Percentiles rank a stretch among this genome's conserved stretches.
phyloP scores from a whole-genome alignment of 2,113 vertebrate species.

The Hippocampus comes region DNA sequence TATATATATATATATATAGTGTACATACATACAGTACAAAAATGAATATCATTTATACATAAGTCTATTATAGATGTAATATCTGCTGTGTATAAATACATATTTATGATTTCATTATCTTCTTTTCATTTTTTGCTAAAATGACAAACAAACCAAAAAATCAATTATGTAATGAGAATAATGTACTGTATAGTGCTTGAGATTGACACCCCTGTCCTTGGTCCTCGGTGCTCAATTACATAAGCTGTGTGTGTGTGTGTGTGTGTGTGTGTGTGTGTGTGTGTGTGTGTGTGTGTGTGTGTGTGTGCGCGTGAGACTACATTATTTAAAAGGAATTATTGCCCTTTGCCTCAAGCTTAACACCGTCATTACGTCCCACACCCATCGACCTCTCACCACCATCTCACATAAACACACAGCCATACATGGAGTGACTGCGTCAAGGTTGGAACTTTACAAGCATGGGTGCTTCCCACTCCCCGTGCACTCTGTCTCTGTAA shows the following conservation, averaged over 20 bases:
- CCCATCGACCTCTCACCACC: slow-evolving; percentile 2
- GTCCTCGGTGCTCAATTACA: neutral
- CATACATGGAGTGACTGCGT: neutral
- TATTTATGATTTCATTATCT: neutral
- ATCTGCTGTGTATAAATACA: no score
- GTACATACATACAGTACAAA: no score
- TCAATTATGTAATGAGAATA: neutral
- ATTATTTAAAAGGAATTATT: neutral
- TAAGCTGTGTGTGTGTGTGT: neutral
- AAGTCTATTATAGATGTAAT: no score
- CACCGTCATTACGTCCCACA: slow-evolving; percentile 5
- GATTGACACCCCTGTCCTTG: neutral
- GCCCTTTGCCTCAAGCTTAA: neutral
- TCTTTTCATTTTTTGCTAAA: neutral
- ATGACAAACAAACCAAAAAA: neutral
- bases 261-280: neutral
- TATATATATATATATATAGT: no score
- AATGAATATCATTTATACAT: no score
- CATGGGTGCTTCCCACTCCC: slow-evolving; percentile 1
- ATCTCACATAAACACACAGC: neutral
- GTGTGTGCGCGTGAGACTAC: neutral
- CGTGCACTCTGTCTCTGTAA: neutral
- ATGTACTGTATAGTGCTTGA: neutral
- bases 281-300: neutral
- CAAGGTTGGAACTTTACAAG: slow-evolving; percentile 5